phyloP scores from a whole-genome alignment of 2,113 vertebrate genomes.

The Syngnathus floridae region DNA sequence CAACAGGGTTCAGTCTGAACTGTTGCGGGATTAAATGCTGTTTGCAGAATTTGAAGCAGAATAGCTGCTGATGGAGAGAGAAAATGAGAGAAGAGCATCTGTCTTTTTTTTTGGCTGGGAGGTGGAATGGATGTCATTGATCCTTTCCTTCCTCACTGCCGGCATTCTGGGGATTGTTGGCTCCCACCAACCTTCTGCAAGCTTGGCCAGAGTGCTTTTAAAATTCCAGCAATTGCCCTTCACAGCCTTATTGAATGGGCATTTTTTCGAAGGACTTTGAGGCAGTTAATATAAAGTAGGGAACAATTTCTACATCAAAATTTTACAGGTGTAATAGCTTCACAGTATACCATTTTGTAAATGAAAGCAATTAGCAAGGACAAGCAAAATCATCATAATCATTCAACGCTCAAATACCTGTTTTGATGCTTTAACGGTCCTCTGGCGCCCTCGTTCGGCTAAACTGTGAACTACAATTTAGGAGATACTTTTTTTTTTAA shows the following conservation, averaged over 20 bases:
- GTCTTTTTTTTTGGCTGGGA: slow-evolving; percentile 51
- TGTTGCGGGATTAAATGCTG: slow-evolving; percentile 36
- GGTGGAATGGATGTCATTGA: slow-evolving; percentile 55
- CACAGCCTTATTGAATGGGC: slow-evolving; percentile 30
- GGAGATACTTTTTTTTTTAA: background rate
- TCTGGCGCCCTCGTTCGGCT: slow-evolving; percentile 52
- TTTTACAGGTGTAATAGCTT: slow-evolving; percentile 1
- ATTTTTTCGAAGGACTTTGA: slow-evolving; percentile 40
- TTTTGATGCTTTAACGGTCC: slow-evolving; percentile 11
- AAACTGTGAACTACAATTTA: slow-evolving; percentile 36
- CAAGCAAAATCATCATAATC: background rate
- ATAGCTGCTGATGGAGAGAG: slow-evolving; percentile 38
- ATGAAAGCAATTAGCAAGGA: background rate
- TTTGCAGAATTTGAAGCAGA: slow-evolving; percentile 38
- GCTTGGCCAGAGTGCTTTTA: slow-evolving; percentile 43
- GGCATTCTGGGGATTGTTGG: slow-evolving; percentile 43
- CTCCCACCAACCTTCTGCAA: slow-evolving; percentile 6
- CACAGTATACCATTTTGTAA: background rate
- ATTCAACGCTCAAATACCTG: background rate
- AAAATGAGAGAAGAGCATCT: slow-evolving; percentile 50
- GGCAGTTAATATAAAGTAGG: slow-evolving; percentile 45
- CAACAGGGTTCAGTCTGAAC: slow-evolving; percentile 19
- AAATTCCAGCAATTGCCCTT: slow-evolving; percentile 46
- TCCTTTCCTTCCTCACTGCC: slow-evolving; percentile 38
- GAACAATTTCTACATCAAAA: slow-evolving; percentile 24